phyloP scores from a whole-genome alignment of 1,140 invertebrate genomes.

The Oedothorax gibbosus region DNA sequence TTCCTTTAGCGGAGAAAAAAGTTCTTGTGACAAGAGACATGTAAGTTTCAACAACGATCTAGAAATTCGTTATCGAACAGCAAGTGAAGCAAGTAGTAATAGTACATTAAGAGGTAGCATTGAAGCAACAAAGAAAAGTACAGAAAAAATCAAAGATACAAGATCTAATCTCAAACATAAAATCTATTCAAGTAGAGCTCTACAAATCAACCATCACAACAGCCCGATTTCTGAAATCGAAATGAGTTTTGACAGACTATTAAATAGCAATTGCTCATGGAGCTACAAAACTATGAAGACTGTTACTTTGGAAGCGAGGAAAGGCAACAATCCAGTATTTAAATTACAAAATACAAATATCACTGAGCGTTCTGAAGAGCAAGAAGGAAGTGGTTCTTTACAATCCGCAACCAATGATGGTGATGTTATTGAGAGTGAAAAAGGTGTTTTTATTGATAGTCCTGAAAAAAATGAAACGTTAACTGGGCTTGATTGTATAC shows the following conservation, averaged over 20 bases:
- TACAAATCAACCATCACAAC: neutral
- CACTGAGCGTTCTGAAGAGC: too few relatives aligned
- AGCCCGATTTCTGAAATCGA: neutral
- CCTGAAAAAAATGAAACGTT: too few relatives aligned
- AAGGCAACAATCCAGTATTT: neutral
- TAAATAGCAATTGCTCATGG: slow-evolving; percentile 34
- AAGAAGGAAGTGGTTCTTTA: too few relatives aligned
- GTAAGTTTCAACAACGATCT: slow-evolving; percentile 27
- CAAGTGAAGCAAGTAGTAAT: slow-evolving; percentile 33
- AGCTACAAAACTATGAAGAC: slow-evolving; percentile 34
- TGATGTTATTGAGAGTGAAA: too few relatives aligned
- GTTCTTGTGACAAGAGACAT: neutral
- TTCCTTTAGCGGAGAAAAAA: neutral
- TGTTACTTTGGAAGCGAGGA: neutral
- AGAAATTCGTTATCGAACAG: slow-evolving; percentile 36
- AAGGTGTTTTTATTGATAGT: too few relatives aligned
- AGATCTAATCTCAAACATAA: neutral
- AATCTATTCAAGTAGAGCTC: neutral
- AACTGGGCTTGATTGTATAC: too few relatives aligned
- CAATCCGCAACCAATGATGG: too few relatives aligned
- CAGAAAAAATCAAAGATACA: neutral
- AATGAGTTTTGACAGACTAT: slow-evolving; percentile 5
- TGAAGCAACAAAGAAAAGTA: neutral
- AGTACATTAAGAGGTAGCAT: neutral
- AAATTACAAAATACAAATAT: neutral